Base-by-base conservation (phyloP, 1,140 invertebrate genomes). In the Drosophila aff. region DNA sequence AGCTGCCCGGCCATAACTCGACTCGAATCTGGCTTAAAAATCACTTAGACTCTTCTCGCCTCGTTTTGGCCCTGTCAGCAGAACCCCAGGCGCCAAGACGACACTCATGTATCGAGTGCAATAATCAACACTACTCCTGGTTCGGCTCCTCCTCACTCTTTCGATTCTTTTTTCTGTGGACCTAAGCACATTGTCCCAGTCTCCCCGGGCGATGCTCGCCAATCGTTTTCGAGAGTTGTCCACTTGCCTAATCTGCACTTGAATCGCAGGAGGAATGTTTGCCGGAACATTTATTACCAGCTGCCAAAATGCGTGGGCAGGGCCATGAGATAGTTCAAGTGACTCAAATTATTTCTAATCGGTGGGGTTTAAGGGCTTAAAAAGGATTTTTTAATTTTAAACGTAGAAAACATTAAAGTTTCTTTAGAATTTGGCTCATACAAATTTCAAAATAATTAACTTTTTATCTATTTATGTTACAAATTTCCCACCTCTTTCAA, bases 11-110 rank as follows among this genome's bases (percentile, higher is more conserved):
- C 82, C 82, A 81, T 85, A 86, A 86, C 75, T 86, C 74, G 76
- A 79, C 69, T 82, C 71, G 76, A 81, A 79, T 90, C 85, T 74
- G 81, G 74, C 73, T 90, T 90, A 89, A 89, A 89, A 89, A 89
- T 89, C 84, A 89, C 85, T 89, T 89, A 84, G 63, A 59, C 50
- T 33, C 44, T 63, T 72, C 43, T 59, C 38, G 21, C 58, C 47
- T 58, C 71, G 47, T 75, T 84, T 82, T 78, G 63, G 66, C 68
- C 57, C 57, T 57, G 85, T 89, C 85, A 89, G 85, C 85, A 89
- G 46, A 76, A 81, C 53, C 40, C 43, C 41, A 44, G 57, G 44
- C 69, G 44, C 75, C 57, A 85, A 75, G 76, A 71, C 44, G 62
- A 59, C 63, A 67, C 65, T 73, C 63, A 80, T 80, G 77, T 80